Evolutionary conservation across 2,888 invertebrate species (phyloP).

Genomic region (Anticlea derivata): DNA sequence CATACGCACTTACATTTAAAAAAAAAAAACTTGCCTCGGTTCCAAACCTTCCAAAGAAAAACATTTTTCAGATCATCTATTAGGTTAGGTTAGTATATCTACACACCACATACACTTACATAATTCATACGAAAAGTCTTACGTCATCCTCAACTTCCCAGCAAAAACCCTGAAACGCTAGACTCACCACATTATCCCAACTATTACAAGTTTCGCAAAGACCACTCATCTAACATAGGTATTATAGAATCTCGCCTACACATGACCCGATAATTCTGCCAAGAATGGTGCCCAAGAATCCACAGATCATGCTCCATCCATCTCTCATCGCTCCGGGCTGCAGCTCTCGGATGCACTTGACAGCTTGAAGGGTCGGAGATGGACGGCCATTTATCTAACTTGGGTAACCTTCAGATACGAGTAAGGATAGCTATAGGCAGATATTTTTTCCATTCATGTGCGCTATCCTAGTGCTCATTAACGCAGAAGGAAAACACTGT

Average conservation of each 20-base stretch:
- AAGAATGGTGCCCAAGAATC: neutral
- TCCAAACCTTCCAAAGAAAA: too few species aligned
- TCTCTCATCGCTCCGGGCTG: slow-evolving; percentile 15
- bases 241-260: slow-evolving; percentile 4
- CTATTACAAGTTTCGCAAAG: slow-evolving; percentile 7
- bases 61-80: too few species aligned
- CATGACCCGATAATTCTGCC: neutral
- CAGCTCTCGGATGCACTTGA: slow-evolving; percentile 12
- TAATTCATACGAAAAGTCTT: too few species aligned
- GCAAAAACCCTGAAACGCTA: too few species aligned
- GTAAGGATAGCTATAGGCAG: too few species aligned
- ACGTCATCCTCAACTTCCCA: neutral
- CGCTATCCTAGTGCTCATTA: too few species aligned
- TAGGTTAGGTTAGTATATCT: too few species aligned
- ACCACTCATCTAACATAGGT: neutral
- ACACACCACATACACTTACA: too few species aligned
- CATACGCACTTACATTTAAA: too few species aligned
- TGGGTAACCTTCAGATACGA: neutral
- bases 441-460: neutral
- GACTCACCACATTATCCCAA: neutral
- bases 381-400: slow-evolving; percentile 14
- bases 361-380: neutral
- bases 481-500: too few species aligned
- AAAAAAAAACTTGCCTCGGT: too few species aligned
- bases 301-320: slow-evolving; percentile 12